Base-by-base conservation (phyloP, 2,113 vertebrate species). In the Neodontobutis hainanensis region DNA sequence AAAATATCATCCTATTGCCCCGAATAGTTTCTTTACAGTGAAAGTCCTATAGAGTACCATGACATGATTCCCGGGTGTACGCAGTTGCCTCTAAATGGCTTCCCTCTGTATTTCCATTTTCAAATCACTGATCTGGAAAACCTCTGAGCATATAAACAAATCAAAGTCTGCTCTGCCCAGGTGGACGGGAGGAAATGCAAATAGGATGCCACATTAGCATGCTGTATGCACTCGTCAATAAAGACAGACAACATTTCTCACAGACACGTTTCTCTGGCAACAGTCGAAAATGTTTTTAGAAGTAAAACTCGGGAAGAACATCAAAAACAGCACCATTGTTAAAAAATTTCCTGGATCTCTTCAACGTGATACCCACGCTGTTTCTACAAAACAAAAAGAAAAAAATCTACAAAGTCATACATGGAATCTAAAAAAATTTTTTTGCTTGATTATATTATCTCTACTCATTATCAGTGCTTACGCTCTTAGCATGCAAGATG, bases 281-380 rank as follows among this genome's bases (percentile, higher is more conserved):
- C 62, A 44, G 6, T 70, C 43, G 15, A 77, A 73, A 77, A 81
- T 2, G 27, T 65, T 78, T 56, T 65, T 32, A 77, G 64, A 62
- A 78, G 71, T 70, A 19, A 63, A 78, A 62, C 61, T 74, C 70
- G 87, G 83, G 80, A 87, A 89, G 80, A 87, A 87, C 85, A 86
- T 85, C 78, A 81, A 86, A 90, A 90, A 87, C 88, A 92, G 90
- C 89, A 91, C 89, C 89, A 77, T 68, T 61, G 49, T 65, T 83
- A 58, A 72, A 66, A 65, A 53, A 46, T 65, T 57, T 88, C 86
- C 87, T 89, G 89, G 82, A 78, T 88, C 76, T 84, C 75, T 73
- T 69, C 56, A 79, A 85, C 78, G 85, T 80, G 85, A 70, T 38
- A 2, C 1, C 62, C 81, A 86, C 83, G 76, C 74, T 61, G 66